These are phyloP conservation scores for Caenorhabditis angaria DNA, from an alignment of 2,888 invertebrate species.

Conservation along the genomic window DNA sequence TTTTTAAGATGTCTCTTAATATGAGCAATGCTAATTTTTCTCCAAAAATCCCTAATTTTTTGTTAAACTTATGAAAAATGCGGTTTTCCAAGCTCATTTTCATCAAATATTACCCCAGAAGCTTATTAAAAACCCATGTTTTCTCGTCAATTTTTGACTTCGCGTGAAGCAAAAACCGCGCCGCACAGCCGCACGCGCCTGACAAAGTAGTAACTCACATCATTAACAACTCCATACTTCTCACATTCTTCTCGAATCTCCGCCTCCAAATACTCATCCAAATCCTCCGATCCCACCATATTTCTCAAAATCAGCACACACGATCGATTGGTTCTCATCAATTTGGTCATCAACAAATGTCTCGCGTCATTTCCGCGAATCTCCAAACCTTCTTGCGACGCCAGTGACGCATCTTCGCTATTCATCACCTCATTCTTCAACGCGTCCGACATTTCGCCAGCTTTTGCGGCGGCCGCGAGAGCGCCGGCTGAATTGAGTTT, in stretches of 20 bases:
- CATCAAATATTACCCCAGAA: too few species aligned
- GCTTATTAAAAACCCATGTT: too few species aligned
- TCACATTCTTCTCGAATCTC: slow-evolving; percentile 95
- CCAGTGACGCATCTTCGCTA: slow-evolving; percentile 73
- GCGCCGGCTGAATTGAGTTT: slow-evolving; percentile 62
- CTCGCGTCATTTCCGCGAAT: slow-evolving; percentile 82
- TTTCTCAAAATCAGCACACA: slow-evolving; percentile 86
- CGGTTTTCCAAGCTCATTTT: too few species aligned
- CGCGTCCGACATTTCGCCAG: slow-evolving; percentile 71
- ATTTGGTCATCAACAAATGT: slow-evolving; percentile 87
- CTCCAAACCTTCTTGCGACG: slow-evolving; percentile 73
- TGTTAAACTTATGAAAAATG: too few species aligned
- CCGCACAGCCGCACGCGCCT: too few species aligned
- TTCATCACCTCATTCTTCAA: slow-evolving; percentile 72
- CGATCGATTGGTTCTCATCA: slow-evolving; percentile 80
- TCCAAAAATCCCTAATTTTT: too few species aligned
- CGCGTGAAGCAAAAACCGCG: too few species aligned
- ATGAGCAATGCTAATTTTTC: too few species aligned
- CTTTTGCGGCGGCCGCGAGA: slow-evolving; percentile 62
- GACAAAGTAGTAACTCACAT: too few species aligned
- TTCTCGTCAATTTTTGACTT: too few species aligned
- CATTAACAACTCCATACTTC: slow-evolving; percentile 80
- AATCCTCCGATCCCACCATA: slow-evolving; percentile 88
- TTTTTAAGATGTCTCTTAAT: too few species aligned
- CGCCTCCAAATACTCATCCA: slow-evolving; percentile 91